A percentile compares a stretch with the other conserved stretches of the same genome.
Conservation (phyloP, 2,888 invertebrate species). For the Camptogramma bilineatum region DNA sequence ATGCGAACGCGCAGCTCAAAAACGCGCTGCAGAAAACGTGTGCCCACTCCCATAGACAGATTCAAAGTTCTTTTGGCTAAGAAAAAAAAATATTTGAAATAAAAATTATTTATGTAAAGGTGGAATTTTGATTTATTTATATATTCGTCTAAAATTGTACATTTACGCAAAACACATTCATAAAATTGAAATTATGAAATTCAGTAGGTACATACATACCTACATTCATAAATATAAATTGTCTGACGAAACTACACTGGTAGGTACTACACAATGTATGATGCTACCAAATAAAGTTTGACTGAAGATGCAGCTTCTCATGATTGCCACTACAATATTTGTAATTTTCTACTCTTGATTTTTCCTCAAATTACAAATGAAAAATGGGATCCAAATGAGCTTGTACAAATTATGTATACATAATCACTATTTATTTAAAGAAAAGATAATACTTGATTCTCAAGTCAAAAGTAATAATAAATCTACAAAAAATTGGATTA, state of each 20-base stretch:
- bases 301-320: slow-evolving; percentile 1
- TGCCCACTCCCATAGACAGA: too few species aligned
- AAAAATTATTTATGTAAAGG: slow-evolving; percentile 20
- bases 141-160: slow-evolving; percentile 82
- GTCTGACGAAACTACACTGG: not conserved
- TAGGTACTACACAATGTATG: not conserved
- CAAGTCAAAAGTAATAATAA: slow-evolving; percentile 64
- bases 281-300: not conserved
- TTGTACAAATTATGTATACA: slow-evolving; percentile 61
- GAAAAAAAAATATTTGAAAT: too few species aligned
- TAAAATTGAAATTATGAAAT: slow-evolving; percentile 57
- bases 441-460: slow-evolving; percentile 79
- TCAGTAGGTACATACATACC: slow-evolving; percentile 5
- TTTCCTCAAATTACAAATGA: not conserved
- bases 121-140: slow-evolving; percentile 37
- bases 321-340: slow-evolving; percentile 17
- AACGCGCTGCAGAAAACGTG: too few species aligned
- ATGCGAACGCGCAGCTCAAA: too few species aligned
- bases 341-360: slow-evolving; percentile 15
- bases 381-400: slow-evolving; percentile 58
- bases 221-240: not conserved
- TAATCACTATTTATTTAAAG: slow-evolving; percentile 71
- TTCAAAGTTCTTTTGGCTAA: too few species aligned
- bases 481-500: slow-evolving; percentile 72
- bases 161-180: slow-evolving; percentile 82